These are phyloP conservation scores for Thamnaconus septentrionalis DNA, from an alignment of 2,113 vertebrate species.

Conservation along the genomic window DNA sequence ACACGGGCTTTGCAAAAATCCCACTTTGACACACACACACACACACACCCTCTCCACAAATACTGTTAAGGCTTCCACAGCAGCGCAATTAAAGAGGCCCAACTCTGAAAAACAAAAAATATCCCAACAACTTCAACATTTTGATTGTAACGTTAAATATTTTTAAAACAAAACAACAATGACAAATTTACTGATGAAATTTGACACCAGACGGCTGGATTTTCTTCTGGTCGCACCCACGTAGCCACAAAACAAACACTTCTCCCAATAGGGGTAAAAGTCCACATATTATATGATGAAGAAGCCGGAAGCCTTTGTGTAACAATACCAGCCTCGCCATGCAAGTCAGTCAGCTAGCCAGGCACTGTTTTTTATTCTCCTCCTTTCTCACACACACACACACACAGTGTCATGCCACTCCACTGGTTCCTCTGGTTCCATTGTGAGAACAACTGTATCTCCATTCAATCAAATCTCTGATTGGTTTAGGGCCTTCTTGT, in stretches of 20 bases:
- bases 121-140: too few species aligned
- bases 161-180: too few species aligned
- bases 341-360: conserved; percentile 4
- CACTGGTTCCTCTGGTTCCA: conserved; percentile 69
- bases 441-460: conserved; percentile 21
- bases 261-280: conserved; percentile 55
- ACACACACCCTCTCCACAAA: conserved; percentile 53
- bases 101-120: neutral
- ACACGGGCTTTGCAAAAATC: conserved; percentile 11
- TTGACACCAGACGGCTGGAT: neutral
- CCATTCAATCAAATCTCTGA: conserved; percentile 37
- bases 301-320: conserved; percentile 48
- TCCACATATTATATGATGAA: conserved; percentile 54
- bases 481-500: conserved; percentile 32
- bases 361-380: conserved; percentile 53
- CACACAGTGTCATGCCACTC: conserved; percentile 47
- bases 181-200: conserved; percentile 2
- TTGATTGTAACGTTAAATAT: too few species aligned
- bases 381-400: conserved; percentile 46
- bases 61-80: conserved; percentile 12
- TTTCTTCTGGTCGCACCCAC: conserved; percentile 9
- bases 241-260: conserved; percentile 37
- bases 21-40: conserved; percentile 35
- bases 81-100: neutral
- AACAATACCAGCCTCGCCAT: conserved; percentile 41